Evolutionary conservation across 2,797 vertebrate genomes (phyloP).

Genomic region (Hemitrygon akajei): DNA sequence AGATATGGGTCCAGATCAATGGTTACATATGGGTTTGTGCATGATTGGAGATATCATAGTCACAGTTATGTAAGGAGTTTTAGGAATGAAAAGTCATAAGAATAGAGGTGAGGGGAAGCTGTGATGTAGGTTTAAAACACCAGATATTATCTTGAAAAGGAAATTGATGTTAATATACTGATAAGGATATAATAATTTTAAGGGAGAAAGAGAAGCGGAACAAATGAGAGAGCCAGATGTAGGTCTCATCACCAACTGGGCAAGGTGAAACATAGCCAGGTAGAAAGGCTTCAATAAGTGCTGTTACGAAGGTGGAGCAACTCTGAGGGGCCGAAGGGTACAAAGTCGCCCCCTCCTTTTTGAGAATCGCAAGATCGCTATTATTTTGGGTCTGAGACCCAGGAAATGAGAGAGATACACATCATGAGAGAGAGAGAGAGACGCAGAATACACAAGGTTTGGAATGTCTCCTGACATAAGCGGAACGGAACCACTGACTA

Average conservation of each 20-base stretch:
- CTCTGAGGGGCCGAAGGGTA: too few relatives aligned
- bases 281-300: background rate
- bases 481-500: too few relatives aligned
- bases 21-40: background rate
- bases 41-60: background rate
- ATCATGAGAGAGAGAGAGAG: too few relatives aligned
- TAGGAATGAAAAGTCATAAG: background rate
- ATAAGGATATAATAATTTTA: background rate
- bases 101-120: background rate
- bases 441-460: too few relatives aligned
- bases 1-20: background rate
- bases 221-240: background rate
- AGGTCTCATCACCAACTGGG: background rate
- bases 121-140: background rate
- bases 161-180: background rate
- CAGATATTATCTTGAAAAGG: background rate
- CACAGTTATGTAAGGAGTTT: background rate
- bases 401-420: too few relatives aligned
- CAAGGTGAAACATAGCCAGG: background rate
- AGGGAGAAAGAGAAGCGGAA: background rate
- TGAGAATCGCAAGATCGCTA: too few relatives aligned
- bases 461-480: too few relatives aligned
- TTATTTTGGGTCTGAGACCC: too few relatives aligned
- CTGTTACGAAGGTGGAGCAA: too few relatives aligned
- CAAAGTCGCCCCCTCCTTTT: too few relatives aligned